Percentiles rank a stretch among this genome's conserved stretches.
Evolutionary conservation across 2,113 vertebrate genomes (phyloP).

Genomic region (Ptilonorhynchus violaceus): DNA sequence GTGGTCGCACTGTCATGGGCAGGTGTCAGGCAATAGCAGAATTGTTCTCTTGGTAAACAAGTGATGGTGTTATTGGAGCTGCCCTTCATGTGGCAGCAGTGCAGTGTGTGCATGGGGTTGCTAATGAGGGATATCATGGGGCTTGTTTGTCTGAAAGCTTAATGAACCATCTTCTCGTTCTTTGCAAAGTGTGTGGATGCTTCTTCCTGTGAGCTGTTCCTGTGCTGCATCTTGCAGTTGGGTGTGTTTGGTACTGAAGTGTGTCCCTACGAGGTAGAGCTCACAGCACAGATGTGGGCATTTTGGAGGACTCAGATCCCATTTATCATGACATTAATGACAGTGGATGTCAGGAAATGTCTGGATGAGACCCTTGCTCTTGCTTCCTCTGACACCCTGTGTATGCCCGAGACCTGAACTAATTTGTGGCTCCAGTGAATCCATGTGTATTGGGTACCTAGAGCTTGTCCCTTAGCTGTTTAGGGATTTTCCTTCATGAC

Average conservation of each 20-base stretch:
- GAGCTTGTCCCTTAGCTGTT: neutral
- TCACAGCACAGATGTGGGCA: neutral
- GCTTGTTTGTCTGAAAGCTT: neutral
- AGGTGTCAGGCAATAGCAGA: constrained; percentile 38
- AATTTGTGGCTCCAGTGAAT: neutral
- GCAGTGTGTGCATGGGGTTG: neutral
- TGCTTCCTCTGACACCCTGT: rapidly evolving
- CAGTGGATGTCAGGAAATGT: neutral
- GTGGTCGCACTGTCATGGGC: neutral
- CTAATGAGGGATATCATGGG: neutral
- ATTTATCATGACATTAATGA: neutral
- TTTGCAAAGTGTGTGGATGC: neutral
- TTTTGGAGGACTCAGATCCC: neutral
- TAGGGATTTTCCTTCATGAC: neutral
- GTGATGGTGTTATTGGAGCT: neutral
- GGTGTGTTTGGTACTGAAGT: neutral
- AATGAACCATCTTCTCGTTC: neutral
- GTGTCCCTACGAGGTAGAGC: neutral
- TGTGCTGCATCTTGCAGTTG: neutral
- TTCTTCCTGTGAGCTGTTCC: rapidly evolving
- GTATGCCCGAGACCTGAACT: rapidly evolving
- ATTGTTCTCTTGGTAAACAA: constrained; percentile 63
- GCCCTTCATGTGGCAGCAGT: neutral
- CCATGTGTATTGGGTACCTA: neutral
- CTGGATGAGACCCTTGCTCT: neutral